Conservation (phyloP, 2,113 vertebrate species). For the Ia io region DNA sequence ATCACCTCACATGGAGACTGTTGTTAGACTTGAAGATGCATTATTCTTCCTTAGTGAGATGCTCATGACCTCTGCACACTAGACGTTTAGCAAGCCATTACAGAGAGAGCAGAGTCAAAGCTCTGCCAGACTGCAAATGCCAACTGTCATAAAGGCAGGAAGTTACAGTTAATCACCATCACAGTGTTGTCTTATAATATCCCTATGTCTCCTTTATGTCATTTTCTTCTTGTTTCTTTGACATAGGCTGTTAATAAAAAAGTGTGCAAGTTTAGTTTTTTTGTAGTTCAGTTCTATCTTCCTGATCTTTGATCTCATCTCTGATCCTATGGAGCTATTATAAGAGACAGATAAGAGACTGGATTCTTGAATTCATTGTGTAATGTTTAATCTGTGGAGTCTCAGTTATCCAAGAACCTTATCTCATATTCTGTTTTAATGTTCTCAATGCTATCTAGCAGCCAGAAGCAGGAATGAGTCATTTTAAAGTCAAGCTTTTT, state of each 20-base stretch:
- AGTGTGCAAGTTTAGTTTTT: conserved; percentile 35
- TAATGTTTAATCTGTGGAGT: not conserved
- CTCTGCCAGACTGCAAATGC: not conserved
- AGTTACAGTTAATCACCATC: not conserved
- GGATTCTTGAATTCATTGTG: conserved; percentile 16
- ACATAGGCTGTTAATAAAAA: conserved; percentile 52
- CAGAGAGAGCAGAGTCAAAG: not conserved
- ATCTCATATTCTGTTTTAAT: not conserved
- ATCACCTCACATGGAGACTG: not conserved
- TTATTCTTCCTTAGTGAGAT: not conserved
- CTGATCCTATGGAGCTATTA: not conserved
- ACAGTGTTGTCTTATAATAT: not conserved
- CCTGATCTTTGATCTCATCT: conserved; percentile 49
- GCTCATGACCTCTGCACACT: not conserved
- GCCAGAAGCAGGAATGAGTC: not conserved
- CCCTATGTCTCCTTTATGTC: not conserved
- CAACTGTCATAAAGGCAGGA: not conserved
- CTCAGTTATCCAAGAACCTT: conserved; percentile 31
- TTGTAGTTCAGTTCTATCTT: conserved; percentile 1
- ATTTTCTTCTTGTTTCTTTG: conserved; percentile 10
- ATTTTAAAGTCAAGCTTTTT: not conserved
- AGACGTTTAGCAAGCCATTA: not conserved
- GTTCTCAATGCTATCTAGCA: not conserved
- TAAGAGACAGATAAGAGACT: conserved; percentile 24
- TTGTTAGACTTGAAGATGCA: not conserved